These are phyloP conservation scores for Anolis apletophallus DNA, from an alignment of 2,797 vertebrate genomes.

Conservation along the genomic window DNA sequence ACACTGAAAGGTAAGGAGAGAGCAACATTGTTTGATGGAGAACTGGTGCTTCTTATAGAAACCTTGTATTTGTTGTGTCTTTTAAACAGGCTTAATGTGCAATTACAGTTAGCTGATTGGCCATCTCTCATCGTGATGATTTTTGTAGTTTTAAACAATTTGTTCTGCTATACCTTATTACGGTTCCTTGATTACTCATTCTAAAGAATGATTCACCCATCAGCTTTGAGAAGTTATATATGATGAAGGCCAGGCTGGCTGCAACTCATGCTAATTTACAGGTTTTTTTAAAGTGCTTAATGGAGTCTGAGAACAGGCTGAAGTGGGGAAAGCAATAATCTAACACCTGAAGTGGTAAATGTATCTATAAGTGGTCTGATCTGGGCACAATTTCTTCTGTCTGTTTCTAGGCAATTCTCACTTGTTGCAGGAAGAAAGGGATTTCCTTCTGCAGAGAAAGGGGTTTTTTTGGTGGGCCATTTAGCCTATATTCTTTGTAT, in stretches of 20 bases:
- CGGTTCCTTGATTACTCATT: conserved; percentile 72
- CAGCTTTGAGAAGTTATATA: conserved; percentile 58
- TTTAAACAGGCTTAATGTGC: conserved; percentile 65
- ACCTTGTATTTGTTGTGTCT: conserved; percentile 59
- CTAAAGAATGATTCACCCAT: conserved; percentile 68
- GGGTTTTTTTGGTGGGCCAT: conserved; percentile 24
- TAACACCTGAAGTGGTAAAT: conserved; percentile 42
- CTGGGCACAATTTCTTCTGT: conserved; percentile 31
- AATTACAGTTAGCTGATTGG: conserved; percentile 76
- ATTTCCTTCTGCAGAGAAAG: conserved; percentile 44
- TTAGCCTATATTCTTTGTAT: not conserved
- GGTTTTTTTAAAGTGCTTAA: conserved; percentile 60
- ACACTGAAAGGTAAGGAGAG: not conserved
- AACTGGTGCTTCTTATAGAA: conserved; percentile 54
- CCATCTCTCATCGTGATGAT: conserved; percentile 66
- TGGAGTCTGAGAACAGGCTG: conserved; percentile 39
- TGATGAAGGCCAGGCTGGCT: conserved; percentile 54
- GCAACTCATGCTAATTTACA: conserved; percentile 62
- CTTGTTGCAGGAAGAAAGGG: conserved; percentile 26
- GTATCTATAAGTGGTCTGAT: conserved; percentile 20
- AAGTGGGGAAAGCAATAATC: conserved; percentile 26
- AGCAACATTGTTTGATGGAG: conserved; percentile 51
- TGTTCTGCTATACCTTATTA: conserved; percentile 66
- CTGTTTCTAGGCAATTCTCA: conserved; percentile 48
- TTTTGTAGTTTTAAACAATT: conserved; percentile 66